A percentile compares a stretch with the other conserved stretches of the same genome.
Conservation (phyloP, 2,888 invertebrate genomes). For the Chrysolina haemoptera region DNA sequence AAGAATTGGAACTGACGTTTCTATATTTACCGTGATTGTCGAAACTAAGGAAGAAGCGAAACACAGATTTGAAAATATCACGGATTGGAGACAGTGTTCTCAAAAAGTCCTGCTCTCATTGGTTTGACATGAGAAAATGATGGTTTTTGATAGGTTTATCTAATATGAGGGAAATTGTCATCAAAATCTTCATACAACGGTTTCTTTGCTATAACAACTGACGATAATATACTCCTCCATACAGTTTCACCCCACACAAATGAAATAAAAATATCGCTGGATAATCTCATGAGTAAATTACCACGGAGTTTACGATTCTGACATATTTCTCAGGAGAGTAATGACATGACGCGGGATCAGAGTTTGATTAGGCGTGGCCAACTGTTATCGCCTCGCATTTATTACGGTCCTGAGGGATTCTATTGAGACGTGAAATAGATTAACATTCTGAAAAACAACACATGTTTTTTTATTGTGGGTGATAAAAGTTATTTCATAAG, state of each 20-base stretch:
- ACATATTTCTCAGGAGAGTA: constrained; percentile 54
- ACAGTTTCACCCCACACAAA: constrained; percentile 1
- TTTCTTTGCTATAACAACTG: too few relatives aligned
- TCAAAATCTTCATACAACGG: too few relatives aligned
- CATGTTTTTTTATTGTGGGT: constrained; percentile 49
- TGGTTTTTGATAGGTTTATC: too few relatives aligned
- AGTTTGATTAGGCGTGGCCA: constrained; percentile 61
- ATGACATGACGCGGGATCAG: constrained; percentile 58
- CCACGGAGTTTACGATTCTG: constrained; percentile 49
- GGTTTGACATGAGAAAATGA: too few relatives aligned
- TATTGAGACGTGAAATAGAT: constrained; percentile 55
- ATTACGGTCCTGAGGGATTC: constrained; percentile 53
- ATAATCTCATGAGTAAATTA: constrained; percentile 45
- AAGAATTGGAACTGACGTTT: too few relatives aligned
- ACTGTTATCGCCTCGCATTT: constrained; percentile 53
- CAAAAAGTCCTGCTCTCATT: too few relatives aligned
- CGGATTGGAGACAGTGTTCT: too few relatives aligned
- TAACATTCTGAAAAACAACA: constrained; percentile 57
- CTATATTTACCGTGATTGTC: too few relatives aligned
- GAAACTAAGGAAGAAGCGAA: too few relatives aligned
- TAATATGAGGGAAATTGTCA: too few relatives aligned
- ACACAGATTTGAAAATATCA: too few relatives aligned
- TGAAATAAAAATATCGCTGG: constrained; percentile 4
- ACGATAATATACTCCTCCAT: not conserved
- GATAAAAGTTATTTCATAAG: constrained; percentile 15